Conservation (phyloP, 2,113 vertebrate genomes). For the Hucho hucho region DNA sequence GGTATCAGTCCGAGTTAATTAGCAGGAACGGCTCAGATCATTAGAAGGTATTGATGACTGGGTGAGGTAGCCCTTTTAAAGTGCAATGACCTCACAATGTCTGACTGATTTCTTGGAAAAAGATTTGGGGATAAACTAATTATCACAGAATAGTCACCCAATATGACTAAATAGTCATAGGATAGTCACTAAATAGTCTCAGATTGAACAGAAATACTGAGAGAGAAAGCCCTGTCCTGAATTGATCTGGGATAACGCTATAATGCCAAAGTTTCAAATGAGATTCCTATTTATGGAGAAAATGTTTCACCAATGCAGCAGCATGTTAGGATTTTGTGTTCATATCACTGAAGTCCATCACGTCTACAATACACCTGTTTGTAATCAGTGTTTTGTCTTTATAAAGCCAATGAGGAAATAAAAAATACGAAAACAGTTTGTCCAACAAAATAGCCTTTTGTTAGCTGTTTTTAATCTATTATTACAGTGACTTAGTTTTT, state of each 20-base stretch:
- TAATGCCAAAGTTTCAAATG: neutral
- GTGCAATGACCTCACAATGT: neutral
- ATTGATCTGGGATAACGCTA: too few relatives aligned
- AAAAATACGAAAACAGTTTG: slow-evolving; percentile 60
- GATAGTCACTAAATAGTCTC: too few relatives aligned
- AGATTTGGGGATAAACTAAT: neutral
- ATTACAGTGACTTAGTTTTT: slow-evolving; percentile 62
- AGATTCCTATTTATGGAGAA: neutral
- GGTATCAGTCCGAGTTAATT: neutral
- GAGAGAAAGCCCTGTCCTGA: too few relatives aligned
- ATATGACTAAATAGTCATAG: too few relatives aligned
- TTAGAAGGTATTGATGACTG: neutral
- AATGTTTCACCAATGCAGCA: neutral
- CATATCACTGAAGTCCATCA: neutral
- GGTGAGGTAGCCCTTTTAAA: neutral
- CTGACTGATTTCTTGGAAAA: neutral
- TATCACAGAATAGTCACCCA: neutral
- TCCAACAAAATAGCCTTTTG: slow-evolving; percentile 80
- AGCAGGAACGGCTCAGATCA: neutral
- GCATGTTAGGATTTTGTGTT: too few relatives aligned
- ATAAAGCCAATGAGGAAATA: slow-evolving; percentile 3
- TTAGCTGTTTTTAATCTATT: slow-evolving; percentile 72
- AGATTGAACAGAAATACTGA: too few relatives aligned
- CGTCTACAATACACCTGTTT: neutral
- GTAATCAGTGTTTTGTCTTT: neutral